phyloP scores from a whole-genome alignment of 2,888 invertebrate genomes.

The Pandemis corylana region DNA sequence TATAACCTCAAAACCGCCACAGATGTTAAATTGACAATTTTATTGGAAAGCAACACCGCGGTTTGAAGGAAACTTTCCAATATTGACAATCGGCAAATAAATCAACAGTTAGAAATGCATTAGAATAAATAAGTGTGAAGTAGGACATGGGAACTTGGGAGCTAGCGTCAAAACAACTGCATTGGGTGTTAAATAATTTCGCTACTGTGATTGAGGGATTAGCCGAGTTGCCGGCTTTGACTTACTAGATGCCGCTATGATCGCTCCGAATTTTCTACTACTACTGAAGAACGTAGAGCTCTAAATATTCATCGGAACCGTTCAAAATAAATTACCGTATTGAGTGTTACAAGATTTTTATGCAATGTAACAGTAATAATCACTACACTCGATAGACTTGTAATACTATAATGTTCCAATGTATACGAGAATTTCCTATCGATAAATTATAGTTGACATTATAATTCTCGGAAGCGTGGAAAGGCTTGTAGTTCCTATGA shows the following conservation, averaged over 20 bases:
- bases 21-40: slow-evolving; percentile 32
- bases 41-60: slow-evolving; percentile 7
- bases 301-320: too few species aligned
- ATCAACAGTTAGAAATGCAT: slow-evolving; percentile 33
- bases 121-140: slow-evolving; percentile 34
- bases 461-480: slow-evolving; percentile 34
- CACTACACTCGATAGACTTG: background rate
- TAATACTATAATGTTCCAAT: background rate
- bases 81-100: slow-evolving; percentile 30
- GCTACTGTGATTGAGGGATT: background rate
- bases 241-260: background rate
- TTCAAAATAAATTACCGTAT: too few species aligned
- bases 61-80: slow-evolving; percentile 33
- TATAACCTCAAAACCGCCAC: slow-evolving; percentile 34
- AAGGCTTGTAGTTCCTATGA: slow-evolving; percentile 26
- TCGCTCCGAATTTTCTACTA: background rate
- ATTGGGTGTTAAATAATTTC: background rate
- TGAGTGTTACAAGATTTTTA: too few species aligned
- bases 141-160: slow-evolving; percentile 32
- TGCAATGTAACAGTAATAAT: background rate
- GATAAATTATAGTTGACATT: slow-evolving; percentile 31
- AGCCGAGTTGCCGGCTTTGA: background rate
- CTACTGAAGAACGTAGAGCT: too few species aligned
- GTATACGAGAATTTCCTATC: slow-evolving; percentile 16
- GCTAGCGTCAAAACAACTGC: background rate